Percentiles rank a stretch among this genome's conserved stretches.
Evolutionary conservation across 2,888 invertebrate genomes (phyloP).

Genomic region (Luffia ferchaultella): DNA sequence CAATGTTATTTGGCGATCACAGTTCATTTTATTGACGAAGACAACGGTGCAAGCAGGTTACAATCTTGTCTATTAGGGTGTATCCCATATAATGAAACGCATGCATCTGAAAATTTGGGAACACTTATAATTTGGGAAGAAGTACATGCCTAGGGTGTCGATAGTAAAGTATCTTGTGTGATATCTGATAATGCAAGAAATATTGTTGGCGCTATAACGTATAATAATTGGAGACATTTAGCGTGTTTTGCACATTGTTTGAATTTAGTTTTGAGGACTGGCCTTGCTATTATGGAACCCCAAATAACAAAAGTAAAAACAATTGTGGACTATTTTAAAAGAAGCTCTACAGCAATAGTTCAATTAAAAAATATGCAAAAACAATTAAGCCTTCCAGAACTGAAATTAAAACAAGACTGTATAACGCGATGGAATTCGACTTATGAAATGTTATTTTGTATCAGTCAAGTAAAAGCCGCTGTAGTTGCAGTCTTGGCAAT

Average conservation of each 20-base stretch:
- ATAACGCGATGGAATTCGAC: background rate
- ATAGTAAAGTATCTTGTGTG: background rate
- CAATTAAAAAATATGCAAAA: conserved; percentile 2
- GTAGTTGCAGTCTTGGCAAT: background rate
- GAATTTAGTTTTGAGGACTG: conserved; percentile 10
- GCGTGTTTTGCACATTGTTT: conserved; percentile 18
- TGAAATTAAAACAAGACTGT: conserved; percentile 5
- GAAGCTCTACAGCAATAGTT: conserved; percentile 3
- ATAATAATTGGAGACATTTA: conserved; percentile 15
- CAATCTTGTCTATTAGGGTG: conserved; percentile 2
- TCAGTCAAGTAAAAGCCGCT: background rate
- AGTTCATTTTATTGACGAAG: conserved; percentile 22
- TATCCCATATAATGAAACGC: conserved; percentile 4
- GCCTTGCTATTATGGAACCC: background rate
- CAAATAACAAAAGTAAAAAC: conserved; percentile 4
- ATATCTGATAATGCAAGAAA: conserved; percentile 18
- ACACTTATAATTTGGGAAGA: conserved; percentile 3
- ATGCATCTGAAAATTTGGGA: conserved; percentile 4
- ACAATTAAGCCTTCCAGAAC: conserved; percentile 1
- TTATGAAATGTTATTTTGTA: background rate
- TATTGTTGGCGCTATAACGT: conserved; percentile 15
- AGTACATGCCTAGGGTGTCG: background rate
- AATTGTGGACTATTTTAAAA: conserved; percentile 6
- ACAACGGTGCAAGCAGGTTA: background rate
- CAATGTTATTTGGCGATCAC: conserved; percentile 21